Conservation (phyloP, 1,140 invertebrate genomes). For the Orchesella cincta region DNA sequence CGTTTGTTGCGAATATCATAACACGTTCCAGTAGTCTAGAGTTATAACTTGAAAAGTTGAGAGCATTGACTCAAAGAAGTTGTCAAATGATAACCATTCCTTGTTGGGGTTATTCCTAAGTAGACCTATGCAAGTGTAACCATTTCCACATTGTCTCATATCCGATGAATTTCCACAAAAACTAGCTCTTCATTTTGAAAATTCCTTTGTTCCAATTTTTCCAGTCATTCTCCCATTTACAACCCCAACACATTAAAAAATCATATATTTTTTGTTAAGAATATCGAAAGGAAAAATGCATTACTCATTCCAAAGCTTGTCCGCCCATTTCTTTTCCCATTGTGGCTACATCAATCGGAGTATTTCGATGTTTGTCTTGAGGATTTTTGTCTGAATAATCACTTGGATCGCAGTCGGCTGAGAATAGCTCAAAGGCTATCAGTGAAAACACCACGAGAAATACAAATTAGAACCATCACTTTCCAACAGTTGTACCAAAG, state of each 20-base stretch:
- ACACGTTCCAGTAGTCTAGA: constrained; percentile 88
- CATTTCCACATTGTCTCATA: constrained; percentile 74
- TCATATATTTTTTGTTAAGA: too few species aligned
- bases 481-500: constrained; percentile 89
- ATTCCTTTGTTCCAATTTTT: constrained; percentile 46
- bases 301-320: constrained; percentile 65
- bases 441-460: constrained; percentile 93
- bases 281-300: too few species aligned
- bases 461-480: constrained; percentile 90
- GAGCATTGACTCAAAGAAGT: constrained; percentile 89
- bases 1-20: too few species aligned
- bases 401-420: too few species aligned
- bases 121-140: constrained; percentile 73
- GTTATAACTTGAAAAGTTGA: constrained; percentile 89
- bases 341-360: background rate
- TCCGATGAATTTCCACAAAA: constrained; percentile 49
- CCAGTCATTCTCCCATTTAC: constrained; percentile 53
- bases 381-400: constrained; percentile 82
- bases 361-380: constrained; percentile 45
- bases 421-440: constrained; percentile 86
- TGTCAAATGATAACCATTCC: constrained; percentile 88
- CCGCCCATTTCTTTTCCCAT: constrained; percentile 25
- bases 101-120: constrained; percentile 86
- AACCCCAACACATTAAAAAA: too few species aligned
- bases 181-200: constrained; percentile 47